These are phyloP conservation scores for Synodontis membranacea DNA, from an alignment of 2,113 vertebrate species.

Conservation along the genomic window DNA sequence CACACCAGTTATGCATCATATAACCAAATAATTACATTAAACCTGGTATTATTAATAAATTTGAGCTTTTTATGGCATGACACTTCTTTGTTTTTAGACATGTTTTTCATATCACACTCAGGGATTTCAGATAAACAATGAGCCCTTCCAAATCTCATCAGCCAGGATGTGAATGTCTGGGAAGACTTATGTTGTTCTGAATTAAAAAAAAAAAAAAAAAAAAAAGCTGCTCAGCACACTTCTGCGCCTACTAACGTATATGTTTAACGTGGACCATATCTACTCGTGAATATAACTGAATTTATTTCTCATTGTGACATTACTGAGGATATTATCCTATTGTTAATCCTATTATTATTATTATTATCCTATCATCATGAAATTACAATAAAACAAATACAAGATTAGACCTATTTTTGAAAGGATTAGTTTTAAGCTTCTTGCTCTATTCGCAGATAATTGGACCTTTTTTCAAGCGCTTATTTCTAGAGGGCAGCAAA, in stretches of 20 bases:
- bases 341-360: not conserved
- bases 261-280: not conserved
- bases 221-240: not conserved
- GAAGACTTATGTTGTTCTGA: not conserved
- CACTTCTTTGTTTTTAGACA: not conserved
- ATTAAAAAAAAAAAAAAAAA: no score
- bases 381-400: not conserved
- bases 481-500: not conserved
- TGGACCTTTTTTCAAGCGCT: not conserved
- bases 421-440: not conserved
- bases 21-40: not conserved
- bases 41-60: slow-evolving; percentile 5
- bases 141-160: not conserved
- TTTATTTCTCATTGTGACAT: not conserved
- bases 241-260: not conserved
- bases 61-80: not conserved
- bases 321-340: not conserved
- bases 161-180: not conserved
- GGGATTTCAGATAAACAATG: not conserved
- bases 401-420: not conserved
- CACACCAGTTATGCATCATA: not conserved
- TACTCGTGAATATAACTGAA: not conserved
- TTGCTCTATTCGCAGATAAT: not conserved
- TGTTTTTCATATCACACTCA: not conserved
- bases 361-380: not conserved